Conservation (phyloP, 2,888 invertebrate genomes). For the Belgica antarctica region DNA sequence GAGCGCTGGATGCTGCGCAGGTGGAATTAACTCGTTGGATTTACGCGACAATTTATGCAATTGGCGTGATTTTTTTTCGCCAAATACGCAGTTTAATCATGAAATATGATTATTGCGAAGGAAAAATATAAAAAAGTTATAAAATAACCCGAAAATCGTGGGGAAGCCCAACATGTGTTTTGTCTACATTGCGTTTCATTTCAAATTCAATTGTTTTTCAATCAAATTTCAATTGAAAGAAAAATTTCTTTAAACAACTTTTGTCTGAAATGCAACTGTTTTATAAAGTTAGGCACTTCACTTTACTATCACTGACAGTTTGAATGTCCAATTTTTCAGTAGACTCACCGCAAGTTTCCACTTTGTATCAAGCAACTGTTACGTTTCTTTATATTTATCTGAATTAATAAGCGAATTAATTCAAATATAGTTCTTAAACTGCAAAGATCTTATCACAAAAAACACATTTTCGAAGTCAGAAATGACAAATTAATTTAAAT, state of each 20-base stretch:
- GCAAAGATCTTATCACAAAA: conserved; percentile 34
- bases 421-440: no score
- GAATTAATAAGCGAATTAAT: no score
- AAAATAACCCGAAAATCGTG: background rate
- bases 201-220: conserved; percentile 42
- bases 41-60: conserved; percentile 41
- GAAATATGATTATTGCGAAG: background rate
- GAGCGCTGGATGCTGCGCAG: conserved; percentile 38
- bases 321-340: no score
- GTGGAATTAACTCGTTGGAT: conserved; percentile 41
- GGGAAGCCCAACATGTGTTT: conserved; percentile 40
- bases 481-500: conserved; percentile 40
- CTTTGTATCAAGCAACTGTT: background rate
- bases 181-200: conserved; percentile 24
- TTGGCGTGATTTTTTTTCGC: conserved; percentile 7
- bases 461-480: conserved; percentile 18
- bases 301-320: no score
- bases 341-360: no score
- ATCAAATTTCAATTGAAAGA: conserved; percentile 28
- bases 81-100: background rate
- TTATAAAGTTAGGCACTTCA: no score
- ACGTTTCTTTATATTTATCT: no score
- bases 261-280: background rate
- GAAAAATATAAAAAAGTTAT: background rate
- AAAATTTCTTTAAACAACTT: background rate